Base-by-base conservation (phyloP, 2,113 vertebrate genomes). In the Ceyx margarethae region DNA sequence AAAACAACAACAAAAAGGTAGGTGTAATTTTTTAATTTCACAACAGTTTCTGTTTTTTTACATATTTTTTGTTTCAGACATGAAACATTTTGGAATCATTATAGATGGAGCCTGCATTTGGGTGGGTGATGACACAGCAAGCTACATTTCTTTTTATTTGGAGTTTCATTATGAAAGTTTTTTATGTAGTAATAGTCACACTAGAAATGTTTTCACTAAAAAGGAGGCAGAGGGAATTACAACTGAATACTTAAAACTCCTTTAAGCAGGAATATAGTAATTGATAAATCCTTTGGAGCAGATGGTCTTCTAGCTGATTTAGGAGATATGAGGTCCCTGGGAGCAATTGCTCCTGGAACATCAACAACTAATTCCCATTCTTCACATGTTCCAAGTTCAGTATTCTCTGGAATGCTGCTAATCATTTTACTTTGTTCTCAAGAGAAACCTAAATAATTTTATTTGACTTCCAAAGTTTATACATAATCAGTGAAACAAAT, bases 241-340 rank as follows among this genome's bases (percentile, higher is more conserved):
- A 80, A 69, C 19, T 48, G 43, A 56, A 67, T 53, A 64, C 13
- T 37, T 71, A 67, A 90, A 93, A 66, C 33, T 82, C 51, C 51
- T 87, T 81, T 57, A 64, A 92, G 74, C 33, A 80, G 33, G 71
- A 74, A 81, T 85, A 72, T 16, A 92, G 64, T 69, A 69, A 87
- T 86, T 82, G 95, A 90, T 93, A 90, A 87, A 90, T 84, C 80
- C 71, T 95, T 91, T 93, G 82, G 82, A 95, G 73, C 95, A 96
- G 95, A 95, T 91, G 96, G 95, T 89, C 91, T 95, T 92, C 85
- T 90, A 81, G 66, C 37, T 91, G 77, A 91, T 93, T 94, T 94
- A 94, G 96, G 91, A 92, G 81, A 33, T 78, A 93, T 10, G 81
- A 88, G 85, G 65, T 94, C 89, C 80, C 31, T 91, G 95, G 85